These are phyloP conservation scores for Heterocephalus glaber DNA, from an alignment of 2,113 vertebrate species.

Conservation along the genomic window DNA sequence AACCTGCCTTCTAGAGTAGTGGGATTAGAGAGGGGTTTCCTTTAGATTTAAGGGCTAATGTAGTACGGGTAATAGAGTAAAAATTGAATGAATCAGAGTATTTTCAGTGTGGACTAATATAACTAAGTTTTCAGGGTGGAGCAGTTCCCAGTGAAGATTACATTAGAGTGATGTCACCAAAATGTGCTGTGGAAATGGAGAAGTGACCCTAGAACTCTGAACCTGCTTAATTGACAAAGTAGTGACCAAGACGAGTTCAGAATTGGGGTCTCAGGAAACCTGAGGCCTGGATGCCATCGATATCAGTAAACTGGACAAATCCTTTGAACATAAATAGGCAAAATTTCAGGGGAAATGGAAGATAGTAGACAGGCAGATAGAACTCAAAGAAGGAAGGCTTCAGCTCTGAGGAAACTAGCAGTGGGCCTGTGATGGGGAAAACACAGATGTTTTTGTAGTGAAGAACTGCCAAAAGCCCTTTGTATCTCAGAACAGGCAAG, in stretches of 20 bases:
- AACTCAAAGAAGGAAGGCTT: neutral
- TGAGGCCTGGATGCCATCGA: neutral
- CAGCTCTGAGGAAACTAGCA: neutral
- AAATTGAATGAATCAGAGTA: neutral
- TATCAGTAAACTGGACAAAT: neutral
- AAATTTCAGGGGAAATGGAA: neutral
- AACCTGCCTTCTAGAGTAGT: neutral
- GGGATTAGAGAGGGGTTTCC: neutral
- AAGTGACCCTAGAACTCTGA: neutral
- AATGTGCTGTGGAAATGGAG: neutral
- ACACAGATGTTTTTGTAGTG: neutral
- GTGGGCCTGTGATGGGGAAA: neutral
- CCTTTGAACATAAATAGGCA: neutral
- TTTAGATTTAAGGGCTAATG: neutral
- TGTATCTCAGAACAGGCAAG: neutral
- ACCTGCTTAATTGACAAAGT: neutral
- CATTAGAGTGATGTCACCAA: neutral
- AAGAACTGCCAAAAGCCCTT: neutral
- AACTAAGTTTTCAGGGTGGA: neutral
- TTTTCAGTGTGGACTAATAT: neutral
- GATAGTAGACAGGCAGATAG: neutral
- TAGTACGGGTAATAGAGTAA: neutral
- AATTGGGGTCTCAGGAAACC: neutral
- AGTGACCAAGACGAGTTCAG: neutral
- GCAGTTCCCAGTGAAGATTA: neutral